Evolutionary conservation across 2,888 invertebrate species (phyloP), one percentile per base, ranked within the genome.

Genomic region (Odontothrips loti): DNA sequence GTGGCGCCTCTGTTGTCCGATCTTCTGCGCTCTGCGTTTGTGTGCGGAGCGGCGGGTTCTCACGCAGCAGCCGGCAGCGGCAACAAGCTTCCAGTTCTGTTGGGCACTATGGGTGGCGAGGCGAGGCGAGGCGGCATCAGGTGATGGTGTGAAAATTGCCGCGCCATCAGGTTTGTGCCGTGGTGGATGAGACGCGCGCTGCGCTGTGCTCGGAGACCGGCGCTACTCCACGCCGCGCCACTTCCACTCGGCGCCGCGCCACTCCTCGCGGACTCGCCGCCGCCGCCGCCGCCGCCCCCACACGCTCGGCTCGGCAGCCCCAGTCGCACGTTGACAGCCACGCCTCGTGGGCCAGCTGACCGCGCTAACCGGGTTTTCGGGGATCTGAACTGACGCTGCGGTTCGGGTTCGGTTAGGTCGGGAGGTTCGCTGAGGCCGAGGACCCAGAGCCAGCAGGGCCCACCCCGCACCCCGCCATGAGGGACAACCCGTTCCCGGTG

Each of bases 401-500:
- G n/a, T n/a, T n/a, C 34, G 34, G 34, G 34, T 4, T 43, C 34
- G 34, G n/a, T n/a, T n/a, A n/a, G n/a, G n/a, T n/a, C n/a, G n/a
- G n/a, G n/a, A n/a, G n/a, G n/a, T n/a, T n/a, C n/a, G n/a, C n/a
- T n/a, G n/a, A n/a, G n/a, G n/a, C n/a, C n/a, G n/a, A n/a, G n/a
- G n/a, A n/a, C n/a, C n/a, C n/a, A n/a, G n/a, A n/a, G n/a, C n/a
- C n/a, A n/a, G n/a, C n/a, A n/a, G n/a, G n/a, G n/a, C n/a, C n/a
- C n/a, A n/a, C n/a, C n/a, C n/a, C n/a, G n/a, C n/a, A n/a, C n/a
- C n/a, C 9, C 68, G 68, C 68, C 68, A 75, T 75, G 68, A 75
- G 68, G 68, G 68, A 75, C 68, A 75, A 75, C 68, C 68, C 68
- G 11, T 75, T 75, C 68, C 68, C 68, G 23, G 68, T 75, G 23